Evolutionary conservation across 30 jellyfish, hydroid and myxozoan species (phyloP).

Genomic region (Cassiopea andromeda): DNA sequence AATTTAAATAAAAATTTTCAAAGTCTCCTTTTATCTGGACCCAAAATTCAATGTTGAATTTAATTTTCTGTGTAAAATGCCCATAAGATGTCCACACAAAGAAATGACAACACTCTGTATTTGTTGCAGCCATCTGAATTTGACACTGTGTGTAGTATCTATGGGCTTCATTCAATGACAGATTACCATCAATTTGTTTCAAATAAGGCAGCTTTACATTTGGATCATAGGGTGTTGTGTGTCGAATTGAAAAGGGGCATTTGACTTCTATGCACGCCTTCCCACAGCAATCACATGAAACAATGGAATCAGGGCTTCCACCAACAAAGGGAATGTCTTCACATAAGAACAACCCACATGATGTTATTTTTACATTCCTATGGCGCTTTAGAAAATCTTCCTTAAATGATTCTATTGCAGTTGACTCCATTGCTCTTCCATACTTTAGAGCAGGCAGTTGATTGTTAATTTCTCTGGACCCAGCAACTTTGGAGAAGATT

Average conservation of each 20-base stretch:
- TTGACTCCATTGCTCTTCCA: conserved; percentile 40
- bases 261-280: conserved; percentile 20
- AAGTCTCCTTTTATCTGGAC: neutral
- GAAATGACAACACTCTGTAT: neutral
- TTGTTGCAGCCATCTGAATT: conserved; percentile 62
- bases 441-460: conserved; percentile 37
- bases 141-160: conserved; percentile 61
- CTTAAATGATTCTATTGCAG: conserved; percentile 2
- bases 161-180: conserved; percentile 6
- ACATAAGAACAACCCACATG: conserved; percentile 31
- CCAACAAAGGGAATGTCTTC: conserved; percentile 40
- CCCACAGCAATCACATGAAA: conserved; percentile 43
- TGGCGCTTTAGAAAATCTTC: conserved; percentile 3
- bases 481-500: conserved; percentile 19
- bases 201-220: conserved; percentile 22
- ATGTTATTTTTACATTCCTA: conserved; percentile 20
- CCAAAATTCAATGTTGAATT: conserved; percentile 28
- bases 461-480: conserved; percentile 10
- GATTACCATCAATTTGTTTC: neutral
- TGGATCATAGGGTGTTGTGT: conserved; percentile 11
- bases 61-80: conserved; percentile 13
- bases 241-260: neutral
- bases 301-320: conserved; percentile 49
- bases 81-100: conserved; percentile 39
- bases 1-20: neutral